Evolutionary conservation across 2,113 vertebrate species (phyloP).

Genomic region (Rhegmatorhina hoffmannsi): DNA sequence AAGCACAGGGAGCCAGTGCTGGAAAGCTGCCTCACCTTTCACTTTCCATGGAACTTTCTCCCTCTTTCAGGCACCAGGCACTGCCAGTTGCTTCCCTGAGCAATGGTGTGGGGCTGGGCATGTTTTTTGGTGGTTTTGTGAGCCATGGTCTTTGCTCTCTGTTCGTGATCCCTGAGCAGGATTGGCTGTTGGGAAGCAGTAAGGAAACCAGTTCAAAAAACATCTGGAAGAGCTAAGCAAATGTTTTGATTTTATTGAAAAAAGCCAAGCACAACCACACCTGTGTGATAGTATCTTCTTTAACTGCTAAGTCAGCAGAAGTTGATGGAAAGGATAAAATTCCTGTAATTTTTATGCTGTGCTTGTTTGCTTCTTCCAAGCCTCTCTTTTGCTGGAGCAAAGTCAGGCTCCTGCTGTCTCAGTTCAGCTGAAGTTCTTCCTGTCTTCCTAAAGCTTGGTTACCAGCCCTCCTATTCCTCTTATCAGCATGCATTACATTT

Average conservation of each 20-base stretch:
- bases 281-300: neutral
- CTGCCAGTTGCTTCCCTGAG: neutral
- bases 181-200: neutral
- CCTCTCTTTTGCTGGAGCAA: neutral
- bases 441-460: neutral
- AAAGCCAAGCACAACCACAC: neutral
- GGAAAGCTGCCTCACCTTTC: constrained; percentile 64
- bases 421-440: constrained; percentile 21
- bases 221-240: neutral
- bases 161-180: neutral
- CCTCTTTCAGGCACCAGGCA: neutral
- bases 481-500: constrained; percentile 6
- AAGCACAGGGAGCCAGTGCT: neutral
- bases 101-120: neutral
- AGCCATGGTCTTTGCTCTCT: neutral
- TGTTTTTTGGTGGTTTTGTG: neutral
- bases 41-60: constrained; percentile 52
- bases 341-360: neutral
- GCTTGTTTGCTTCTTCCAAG: neutral
- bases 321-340: neutral
- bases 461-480: neutral
- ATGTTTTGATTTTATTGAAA: neutral
- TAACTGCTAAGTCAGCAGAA: neutral
- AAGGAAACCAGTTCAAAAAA: neutral
- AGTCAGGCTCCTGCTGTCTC: neutral